Evolutionary conservation across 2,888 invertebrate genomes (phyloP).

Genomic region (Drosophila nr. perissopoda): DNA sequence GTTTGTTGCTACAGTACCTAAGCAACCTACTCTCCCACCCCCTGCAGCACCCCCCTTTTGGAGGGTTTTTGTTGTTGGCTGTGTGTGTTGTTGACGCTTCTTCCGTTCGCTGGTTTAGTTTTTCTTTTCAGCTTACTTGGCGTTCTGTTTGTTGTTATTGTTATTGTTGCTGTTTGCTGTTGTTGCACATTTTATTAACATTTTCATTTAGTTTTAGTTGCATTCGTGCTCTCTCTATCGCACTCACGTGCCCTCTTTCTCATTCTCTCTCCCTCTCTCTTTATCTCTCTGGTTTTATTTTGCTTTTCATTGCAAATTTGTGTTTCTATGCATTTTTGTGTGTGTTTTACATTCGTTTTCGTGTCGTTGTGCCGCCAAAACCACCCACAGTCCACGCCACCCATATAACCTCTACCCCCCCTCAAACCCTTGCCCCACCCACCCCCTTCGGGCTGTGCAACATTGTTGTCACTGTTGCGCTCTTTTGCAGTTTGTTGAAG

Average conservation of each 20-base stretch:
- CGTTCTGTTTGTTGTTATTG: conserved; percentile 51
- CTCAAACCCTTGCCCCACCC: not conserved
- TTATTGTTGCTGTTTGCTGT: conserved; percentile 46
- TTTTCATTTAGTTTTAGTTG: conserved; percentile 77
- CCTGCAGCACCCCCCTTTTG: not conserved
- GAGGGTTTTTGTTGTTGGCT: conserved; percentile 6
- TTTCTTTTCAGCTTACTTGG: conserved; percentile 74
- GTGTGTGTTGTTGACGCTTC: conserved; percentile 70
- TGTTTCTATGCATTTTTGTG: conserved; percentile 79
- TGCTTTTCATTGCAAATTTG: conserved; percentile 80
- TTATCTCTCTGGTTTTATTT: conserved; percentile 49
- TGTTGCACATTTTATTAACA: conserved; percentile 73
- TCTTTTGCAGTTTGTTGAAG: conserved; percentile 73
- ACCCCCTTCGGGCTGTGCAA: conserved; percentile 13
- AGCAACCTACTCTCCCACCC: not conserved
- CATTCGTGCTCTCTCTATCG: conserved; percentile 36
- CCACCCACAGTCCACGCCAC: conserved; percentile 34
- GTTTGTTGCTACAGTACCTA: conserved; percentile 45
- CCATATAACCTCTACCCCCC: conserved; percentile 2
- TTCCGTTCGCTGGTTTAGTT: conserved; percentile 77
- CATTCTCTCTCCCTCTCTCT: conserved; percentile 9
- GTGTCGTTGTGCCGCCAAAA: conserved; percentile 51
- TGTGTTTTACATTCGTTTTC: conserved; percentile 79
- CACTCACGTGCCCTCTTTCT: conserved; percentile 33
- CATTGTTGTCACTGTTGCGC: conserved; percentile 71